Base-by-base conservation (phyloP, 2,888 invertebrate species). In the Lithophane ornitopus region DNA sequence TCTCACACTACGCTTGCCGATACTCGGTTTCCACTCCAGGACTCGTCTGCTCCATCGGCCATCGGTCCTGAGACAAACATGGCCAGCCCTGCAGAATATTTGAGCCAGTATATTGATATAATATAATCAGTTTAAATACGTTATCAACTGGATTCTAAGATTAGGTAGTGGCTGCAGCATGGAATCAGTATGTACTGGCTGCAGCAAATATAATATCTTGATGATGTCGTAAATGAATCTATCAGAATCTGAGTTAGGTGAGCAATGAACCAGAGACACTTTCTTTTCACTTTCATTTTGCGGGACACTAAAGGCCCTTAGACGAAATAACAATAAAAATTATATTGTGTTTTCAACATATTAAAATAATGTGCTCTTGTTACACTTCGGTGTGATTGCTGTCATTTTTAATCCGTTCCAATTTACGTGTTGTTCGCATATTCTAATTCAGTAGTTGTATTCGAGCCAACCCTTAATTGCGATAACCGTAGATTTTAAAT, bases 391-490 rank as follows among this genome's bases (percentile, higher is more conserved):
- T 86, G 85, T 86, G 49, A 80, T 56, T 0, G 41, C 39, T 2
- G 39, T 70, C 65, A 80, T 81, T 85, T 84, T 82, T 80, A 88
- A 86, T 84, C 81, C 69, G 63, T 71, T 70, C 78, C 85, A 80
- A 82, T 88, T 82, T 80, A 82, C 74, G 69, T 63, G 76, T 49
- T 70, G 69, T 66, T 76, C 34, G 78, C 72, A 41, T 61, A 39
- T 34, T 54, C 52, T 84, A 81, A 87, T 87, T 83, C 77, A 84
- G 75, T 19, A 70, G 72, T 78, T 83, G 81, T 72, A 80, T 73
- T 70, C 76, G 81, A 62, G 84, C 80, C 82, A 86, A 82, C 46
- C n/a, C 61, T 61, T 79, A 66, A 81, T 28, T 62, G 78, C 73
- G 52, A 79, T 61, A 74, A 67, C 59, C 62, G 65, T 74, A 70